Percentiles rank a stretch among this genome's conserved stretches.
phyloP scores from a whole-genome alignment of 1,140 invertebrate genomes.

The Wasmannia auropunctata region DNA sequence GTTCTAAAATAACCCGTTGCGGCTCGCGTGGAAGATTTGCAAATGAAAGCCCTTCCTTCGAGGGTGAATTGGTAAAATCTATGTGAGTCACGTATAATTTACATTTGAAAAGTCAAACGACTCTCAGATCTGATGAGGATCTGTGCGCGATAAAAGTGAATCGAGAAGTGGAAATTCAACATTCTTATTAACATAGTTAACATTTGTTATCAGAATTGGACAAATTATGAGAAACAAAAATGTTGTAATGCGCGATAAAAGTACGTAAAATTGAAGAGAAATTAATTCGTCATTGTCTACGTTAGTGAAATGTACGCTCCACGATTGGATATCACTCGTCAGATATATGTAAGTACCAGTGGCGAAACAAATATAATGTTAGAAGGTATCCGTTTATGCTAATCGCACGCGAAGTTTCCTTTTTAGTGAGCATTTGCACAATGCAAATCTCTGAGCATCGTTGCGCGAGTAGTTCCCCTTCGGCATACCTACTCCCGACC shows the following conservation, averaged over 20 bases:
- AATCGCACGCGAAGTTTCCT: constrained; percentile 31
- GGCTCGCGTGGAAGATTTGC: constrained; percentile 5
- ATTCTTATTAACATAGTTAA: neutral
- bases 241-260: neutral
- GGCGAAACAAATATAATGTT: constrained; percentile 11
- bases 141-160: neutral
- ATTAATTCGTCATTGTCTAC: neutral
- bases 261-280: neutral
- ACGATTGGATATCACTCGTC: neutral
- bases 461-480: constrained; percentile 38
- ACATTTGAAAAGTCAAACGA: constrained; percentile 18
- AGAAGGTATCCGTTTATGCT: neutral
- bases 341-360: neutral
- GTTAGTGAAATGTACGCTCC: too few relatives aligned
- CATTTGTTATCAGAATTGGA: neutral
- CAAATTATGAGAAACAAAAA: neutral
- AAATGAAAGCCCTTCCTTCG: constrained; percentile 1
- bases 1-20: constrained; percentile 4
- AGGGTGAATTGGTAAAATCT: neutral
- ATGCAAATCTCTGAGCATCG: constrained; percentile 49
- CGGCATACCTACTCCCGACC: neutral
- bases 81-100: neutral
- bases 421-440: constrained; percentile 37
- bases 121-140: neutral
- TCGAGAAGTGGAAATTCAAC: neutral